Conservation (phyloP, 2,797 vertebrate genomes). For the Hybognathus amarus region DNA sequence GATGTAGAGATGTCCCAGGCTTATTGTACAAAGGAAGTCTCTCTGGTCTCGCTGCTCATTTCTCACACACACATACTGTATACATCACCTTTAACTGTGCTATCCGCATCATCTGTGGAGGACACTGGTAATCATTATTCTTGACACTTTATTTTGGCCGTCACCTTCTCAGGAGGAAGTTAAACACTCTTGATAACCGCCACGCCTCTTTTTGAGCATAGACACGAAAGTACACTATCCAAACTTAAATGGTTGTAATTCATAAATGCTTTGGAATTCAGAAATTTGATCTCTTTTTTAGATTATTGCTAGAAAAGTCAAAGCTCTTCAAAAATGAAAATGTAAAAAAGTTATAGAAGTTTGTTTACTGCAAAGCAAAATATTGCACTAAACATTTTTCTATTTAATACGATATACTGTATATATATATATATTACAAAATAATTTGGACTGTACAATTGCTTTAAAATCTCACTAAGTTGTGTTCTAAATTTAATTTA, state of each 20-base stretch:
- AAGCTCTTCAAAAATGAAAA: background rate
- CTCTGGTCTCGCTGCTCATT: slow-evolving; percentile 4
- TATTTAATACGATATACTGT: too few species aligned
- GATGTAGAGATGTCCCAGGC: slow-evolving; percentile 5
- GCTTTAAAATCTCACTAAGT: background rate
- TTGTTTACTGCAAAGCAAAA: background rate
- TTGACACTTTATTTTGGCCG: slow-evolving; percentile 1
- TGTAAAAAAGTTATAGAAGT: background rate
- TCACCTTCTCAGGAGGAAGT: background rate
- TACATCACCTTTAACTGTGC: slow-evolving; percentile 24
- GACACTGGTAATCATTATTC: slow-evolving; percentile 3
- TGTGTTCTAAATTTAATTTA: background rate
- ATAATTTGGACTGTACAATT: background rate
- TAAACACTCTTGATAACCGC: background rate
- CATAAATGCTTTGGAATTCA: too few species aligned
- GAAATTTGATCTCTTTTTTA: too few species aligned
- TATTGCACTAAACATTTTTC: background rate
- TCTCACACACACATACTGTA: background rate
- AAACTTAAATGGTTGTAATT: background rate
- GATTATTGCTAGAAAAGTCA: background rate
- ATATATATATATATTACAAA: background rate
- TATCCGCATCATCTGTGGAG: background rate
- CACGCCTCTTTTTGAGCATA: background rate
- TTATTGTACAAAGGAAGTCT: slow-evolving; percentile 11
- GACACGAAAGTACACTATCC: background rate